Evolutionary conservation across 1,140 invertebrate species (phyloP), one percentile per base, ranked within the genome.

Genomic region (Macrotrachela quadricornifera): DNA sequence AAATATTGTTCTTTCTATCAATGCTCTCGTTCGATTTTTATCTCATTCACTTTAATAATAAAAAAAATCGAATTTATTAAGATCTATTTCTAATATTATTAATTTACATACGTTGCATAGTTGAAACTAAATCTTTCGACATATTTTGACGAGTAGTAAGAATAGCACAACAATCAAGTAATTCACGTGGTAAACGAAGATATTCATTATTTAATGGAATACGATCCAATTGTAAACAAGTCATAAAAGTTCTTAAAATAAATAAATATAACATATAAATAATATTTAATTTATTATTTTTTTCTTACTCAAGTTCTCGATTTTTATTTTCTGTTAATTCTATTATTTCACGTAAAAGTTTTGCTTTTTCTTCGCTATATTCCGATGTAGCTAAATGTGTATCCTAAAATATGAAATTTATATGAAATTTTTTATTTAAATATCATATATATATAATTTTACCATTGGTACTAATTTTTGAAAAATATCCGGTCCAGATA

Each of bases 401-500:
- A 43, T 42, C 14, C n/a, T 41, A 12, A 51, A 57, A 51, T 50
- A 13, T 39, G 11, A 58, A 47, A 30, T 3, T 37, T 44, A 51
- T 30, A 37, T 51, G 1, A 51, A 46, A 51, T 6, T 41, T 6
- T 14, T 16, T 2, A 14, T 46, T 12, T 36, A 49, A 15, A 36
- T 44, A 4, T 37, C 40, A 18, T 15, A 10, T 40, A 54, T 56
- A 77, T 76, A 76, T 90, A 67, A 95, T 1, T 88, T 86, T 63
- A 85, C 83, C 77, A 94, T 86, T 0, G 91, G 90, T 3, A 96
- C 83, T 38, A 97, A 71, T 49, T 42, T 38, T 18, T 13, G 17
- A 70, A 96, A 97, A 58, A 96, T 83, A 71, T 96, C 90, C 10
- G 78, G 76, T 1, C 86, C 88, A n/a, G 82, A 80, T 39, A 90